Conservation (phyloP, 2,888 invertebrate species). For the Nasonovia ribisnigri region DNA sequence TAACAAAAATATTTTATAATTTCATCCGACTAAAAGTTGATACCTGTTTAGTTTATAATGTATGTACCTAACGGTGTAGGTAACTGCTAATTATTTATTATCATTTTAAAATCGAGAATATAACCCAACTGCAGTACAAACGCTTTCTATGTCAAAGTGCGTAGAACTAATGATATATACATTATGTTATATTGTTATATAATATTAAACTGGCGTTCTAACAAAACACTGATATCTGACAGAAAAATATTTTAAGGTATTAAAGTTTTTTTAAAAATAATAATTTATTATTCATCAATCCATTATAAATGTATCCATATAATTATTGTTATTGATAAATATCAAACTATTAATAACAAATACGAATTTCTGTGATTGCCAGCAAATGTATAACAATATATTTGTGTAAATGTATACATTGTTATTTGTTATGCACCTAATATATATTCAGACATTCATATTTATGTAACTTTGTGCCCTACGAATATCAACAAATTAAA, state of each 20-base stretch:
- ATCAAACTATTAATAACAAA: background rate
- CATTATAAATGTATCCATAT: too few relatives aligned
- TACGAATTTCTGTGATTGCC: too few relatives aligned
- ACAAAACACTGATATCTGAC: background rate
- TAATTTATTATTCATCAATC: background rate
- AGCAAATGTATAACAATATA: too few relatives aligned
- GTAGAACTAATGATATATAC: conserved; percentile 10
- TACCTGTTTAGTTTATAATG: background rate
- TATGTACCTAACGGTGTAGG: background rate
- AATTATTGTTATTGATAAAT: background rate
- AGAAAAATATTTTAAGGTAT: background rate
- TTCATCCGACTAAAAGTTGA: background rate
- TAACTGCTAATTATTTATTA: conserved; percentile 14
- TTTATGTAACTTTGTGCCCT: too few relatives aligned
- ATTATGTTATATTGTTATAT: background rate
- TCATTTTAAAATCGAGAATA: conserved; percentile 13
- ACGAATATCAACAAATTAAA: background rate
- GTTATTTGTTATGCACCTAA: too few relatives aligned
- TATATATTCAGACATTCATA: too few relatives aligned
- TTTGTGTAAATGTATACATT: too few relatives aligned
- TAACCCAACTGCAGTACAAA: background rate
- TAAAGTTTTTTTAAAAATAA: background rate
- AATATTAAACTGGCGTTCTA: background rate
- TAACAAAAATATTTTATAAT: background rate
- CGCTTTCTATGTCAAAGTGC: conserved; percentile 20